A percentile compares a stretch with the other conserved stretches of the same genome.
Conservation (phyloP, 2,113 vertebrate species). For the Cyphomyrus plagiostoma region DNA sequence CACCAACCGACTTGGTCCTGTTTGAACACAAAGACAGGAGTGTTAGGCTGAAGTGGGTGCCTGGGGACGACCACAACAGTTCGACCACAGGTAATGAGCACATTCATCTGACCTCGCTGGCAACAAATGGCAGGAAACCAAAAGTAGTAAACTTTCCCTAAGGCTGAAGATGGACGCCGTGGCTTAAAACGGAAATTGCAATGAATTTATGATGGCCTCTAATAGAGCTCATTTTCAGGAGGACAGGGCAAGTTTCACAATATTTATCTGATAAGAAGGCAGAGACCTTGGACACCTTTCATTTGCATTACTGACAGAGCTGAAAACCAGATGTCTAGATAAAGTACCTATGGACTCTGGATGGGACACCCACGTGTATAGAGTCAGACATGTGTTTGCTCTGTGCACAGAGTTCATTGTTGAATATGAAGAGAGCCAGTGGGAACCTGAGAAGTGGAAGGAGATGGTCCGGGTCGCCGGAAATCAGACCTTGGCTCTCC, state of each 20-base stretch:
- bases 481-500: conserved; percentile 55
- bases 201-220: neutral
- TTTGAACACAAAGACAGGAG: conserved; percentile 73
- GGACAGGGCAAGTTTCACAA: neutral
- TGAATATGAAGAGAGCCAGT: conserved; percentile 77
- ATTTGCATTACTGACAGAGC: neutral
- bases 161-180: neutral
- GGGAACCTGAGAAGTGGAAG: conserved; percentile 77
- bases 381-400: conserved; percentile 20
- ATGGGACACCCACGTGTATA: neutral
- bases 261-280: neutral
- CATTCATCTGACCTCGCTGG: conserved; percentile 5
- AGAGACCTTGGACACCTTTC: neutral
- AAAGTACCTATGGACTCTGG: neutral
- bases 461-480: conserved; percentile 63
- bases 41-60: conserved; percentile 78
- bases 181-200: neutral
- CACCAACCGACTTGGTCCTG: conserved; percentile 71
- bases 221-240: neutral
- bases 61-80: conserved; percentile 79
- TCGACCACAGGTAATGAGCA: conserved; percentile 68
- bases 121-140: neutral
- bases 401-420: conserved; percentile 76
- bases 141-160: neutral
- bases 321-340: neutral